Evolutionary conservation across 1,140 invertebrate species (phyloP), one percentile per base, ranked within the genome.

Genomic region (Chelonus insularis): DNA sequence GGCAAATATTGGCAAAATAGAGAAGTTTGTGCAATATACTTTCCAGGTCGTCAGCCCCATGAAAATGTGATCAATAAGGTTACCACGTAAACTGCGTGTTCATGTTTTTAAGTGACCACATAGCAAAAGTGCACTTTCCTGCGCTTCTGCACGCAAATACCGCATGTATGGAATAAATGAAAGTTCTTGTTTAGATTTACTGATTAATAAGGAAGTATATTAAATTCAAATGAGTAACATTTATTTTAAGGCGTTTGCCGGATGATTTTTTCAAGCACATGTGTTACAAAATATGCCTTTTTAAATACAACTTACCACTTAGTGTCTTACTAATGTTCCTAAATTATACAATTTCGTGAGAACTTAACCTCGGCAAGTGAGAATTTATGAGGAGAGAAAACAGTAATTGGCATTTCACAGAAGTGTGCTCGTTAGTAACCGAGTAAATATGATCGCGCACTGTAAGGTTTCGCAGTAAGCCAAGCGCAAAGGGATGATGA

Each of bases 401-500:
- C 55, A 56, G 52, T 59, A 59, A 59, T 59, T 59, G 45, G 57
- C 57, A 20, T 59, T 60, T 60, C 57, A 55, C 14, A 57, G 61
- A 63, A 63, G 36, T 47, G 21, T 36, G 61, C 61, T 63, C 55
- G 61, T 63, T 63, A 63, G 61, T 57, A 63, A 58, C 47, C 34
- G 47, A 50, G 48, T 58, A 54, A 63, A 63, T 47, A 57, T 36
- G 37, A 58, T 52, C 55, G 12, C 51, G 37, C 41, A 12, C n/a
- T 36, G 55, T 45, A 37, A 55, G 45, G 55, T 55, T 55, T 39
- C 52, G 39, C 36, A 18, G 32, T 18, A 16, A 55, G n/a, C 36
- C 32, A 55, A 39, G 52, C 52, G 20, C 20, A 32, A 37, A 32
- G 36, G 34, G 52, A 55, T 55, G 32, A 29, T 29, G 47, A 55